Evolutionary conservation across 2,113 vertebrate species (phyloP), one percentile per base, ranked within the genome.

Genomic region (Psephotus haematonotus): DNA sequence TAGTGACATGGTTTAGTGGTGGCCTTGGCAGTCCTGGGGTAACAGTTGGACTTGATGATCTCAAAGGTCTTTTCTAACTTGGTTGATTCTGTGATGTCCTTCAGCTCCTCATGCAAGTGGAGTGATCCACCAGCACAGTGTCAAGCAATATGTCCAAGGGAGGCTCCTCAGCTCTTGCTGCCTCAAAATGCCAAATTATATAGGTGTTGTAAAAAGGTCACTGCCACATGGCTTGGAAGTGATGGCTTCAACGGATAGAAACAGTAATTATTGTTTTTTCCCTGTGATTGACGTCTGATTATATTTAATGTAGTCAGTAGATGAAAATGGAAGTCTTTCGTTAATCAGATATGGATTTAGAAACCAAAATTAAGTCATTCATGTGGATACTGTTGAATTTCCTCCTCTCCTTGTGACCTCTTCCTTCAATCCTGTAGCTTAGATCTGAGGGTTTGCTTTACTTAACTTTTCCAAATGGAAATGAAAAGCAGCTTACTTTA

Each of bases 401-500:
- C 76, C 79, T 94, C 35, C 6, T 46, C 50, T 92, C 82, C 88
- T 83, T 93, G 53, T 47, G 39, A 90, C 93, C 90, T 80, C 85
- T 88, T 86, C 90, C 80, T 90, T 80, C 92, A 88, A 57, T 95
- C 79, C 90, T 27, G 2, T 43, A 95, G 76, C 86, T 93, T 93
- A 96, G 88, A 74, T 88, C 75, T 70, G 39, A 88, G 88, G 79
- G 88, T 95, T 96, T 88, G 75, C 90, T 92, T 91, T 90, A 60
- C 85, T 95, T 81, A 93, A 82, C 86, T 93, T 88, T 7, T 31
- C 78, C 82, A 70, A 90, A 86, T 8, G 47, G 87, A 94, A 96
- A 93, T 86, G 70, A 95, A 91, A 90, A 93, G 79, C 75, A 93
- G 96, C 90, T 95, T 92, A 84, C 57, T 94, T 86, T 39, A 78